These are phyloP conservation scores for Cordilura impudica DNA, from an alignment of 2,888 invertebrate species.

Conservation along the genomic window DNA sequence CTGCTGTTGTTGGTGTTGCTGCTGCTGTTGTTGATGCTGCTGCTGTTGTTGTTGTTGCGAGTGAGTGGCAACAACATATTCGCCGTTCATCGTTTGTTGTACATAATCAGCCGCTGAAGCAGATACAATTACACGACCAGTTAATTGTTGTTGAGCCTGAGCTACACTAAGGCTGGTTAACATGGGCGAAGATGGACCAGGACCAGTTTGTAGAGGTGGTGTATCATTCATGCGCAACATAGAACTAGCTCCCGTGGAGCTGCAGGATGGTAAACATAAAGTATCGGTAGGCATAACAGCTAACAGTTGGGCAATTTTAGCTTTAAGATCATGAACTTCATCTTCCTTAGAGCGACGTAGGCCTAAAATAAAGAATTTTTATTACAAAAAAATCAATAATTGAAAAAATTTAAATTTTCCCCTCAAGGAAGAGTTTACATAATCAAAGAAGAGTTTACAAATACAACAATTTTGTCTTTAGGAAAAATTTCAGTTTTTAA, in stretches of 20 bases:
- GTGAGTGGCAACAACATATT: constrained; percentile 53
- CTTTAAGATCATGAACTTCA: constrained; percentile 93
- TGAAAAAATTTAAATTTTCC: too few relatives aligned
- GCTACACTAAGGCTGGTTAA: constrained; percentile 70
- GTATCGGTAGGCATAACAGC: constrained; percentile 89
- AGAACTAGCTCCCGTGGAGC: constrained; percentile 79
- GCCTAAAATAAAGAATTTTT: constrained; percentile 80
- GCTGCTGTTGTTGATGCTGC: constrained; percentile 52
- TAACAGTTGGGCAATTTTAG: constrained; percentile 93
- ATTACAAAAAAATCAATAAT: too few relatives aligned
- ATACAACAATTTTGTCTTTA: too few relatives aligned
- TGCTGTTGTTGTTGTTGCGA: constrained; percentile 64
- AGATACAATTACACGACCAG: constrained; percentile 59
- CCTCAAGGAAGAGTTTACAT: too few relatives aligned
- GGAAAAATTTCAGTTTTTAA: too few relatives aligned
- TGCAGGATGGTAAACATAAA: constrained; percentile 80
- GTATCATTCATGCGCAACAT: constrained; percentile 81
- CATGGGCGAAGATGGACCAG: constrained; percentile 78
- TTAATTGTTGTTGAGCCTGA: constrained; percentile 66
- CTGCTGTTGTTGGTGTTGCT: constrained; percentile 61
- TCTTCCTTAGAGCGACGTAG: constrained; percentile 90
- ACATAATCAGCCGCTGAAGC: constrained; percentile 64
- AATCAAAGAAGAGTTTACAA: too few relatives aligned
- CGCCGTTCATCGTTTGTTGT: constrained; percentile 67
- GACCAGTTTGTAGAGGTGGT: constrained; percentile 73